Conservation (phyloP, 2,797 vertebrate species). For the Notolabrus celidotus region DNA sequence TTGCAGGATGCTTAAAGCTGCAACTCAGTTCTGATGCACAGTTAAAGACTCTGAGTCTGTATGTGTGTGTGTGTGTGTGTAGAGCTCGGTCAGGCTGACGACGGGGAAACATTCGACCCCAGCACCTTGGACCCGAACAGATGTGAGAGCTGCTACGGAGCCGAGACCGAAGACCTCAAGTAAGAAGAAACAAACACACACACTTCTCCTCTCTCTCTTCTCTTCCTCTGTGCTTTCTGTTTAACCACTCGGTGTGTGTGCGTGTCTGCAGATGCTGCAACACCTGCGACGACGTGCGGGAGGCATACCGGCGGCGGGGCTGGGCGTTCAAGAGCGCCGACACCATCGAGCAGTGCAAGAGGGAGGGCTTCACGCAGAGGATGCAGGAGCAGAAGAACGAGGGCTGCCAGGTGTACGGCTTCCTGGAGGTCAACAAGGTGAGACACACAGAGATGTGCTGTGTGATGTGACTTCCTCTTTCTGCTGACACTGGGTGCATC, state of each 20-base stretch:
- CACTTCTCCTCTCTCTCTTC: neutral
- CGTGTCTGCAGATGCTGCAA: conserved; percentile 91
- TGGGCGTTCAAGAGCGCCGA: conserved; percentile 99
- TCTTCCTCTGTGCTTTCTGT: neutral
- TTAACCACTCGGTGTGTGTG: no score
- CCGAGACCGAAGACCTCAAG: conserved; percentile 95
- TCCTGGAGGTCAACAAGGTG: conserved; percentile 99
- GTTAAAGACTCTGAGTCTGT: no score
- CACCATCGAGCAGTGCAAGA: conserved; percentile 96
- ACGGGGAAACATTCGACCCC: conserved; percentile 90
- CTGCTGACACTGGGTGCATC: no score
- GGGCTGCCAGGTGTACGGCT: conserved; percentile 96
- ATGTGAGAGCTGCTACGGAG: conserved; percentile 98
- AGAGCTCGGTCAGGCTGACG: conserved; percentile 93
- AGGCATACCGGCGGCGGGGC: conserved; percentile 94
- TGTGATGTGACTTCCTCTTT: no score
- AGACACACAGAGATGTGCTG: no score
- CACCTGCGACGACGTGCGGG: conserved; percentile 96
- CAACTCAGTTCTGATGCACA: neutral
- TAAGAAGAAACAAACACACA: conserved; percentile 73
- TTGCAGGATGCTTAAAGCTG: no score
- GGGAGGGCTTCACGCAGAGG: conserved; percentile 98
- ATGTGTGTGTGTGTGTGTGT: conserved; percentile 4
- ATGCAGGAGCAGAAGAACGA: conserved; percentile 99
- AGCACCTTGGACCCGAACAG: conserved; percentile 91